Percentiles rank a stretch among this genome's conserved stretches.
phyloP scores from a whole-genome alignment of 2,888 invertebrate genomes.

The Nipponacmea schrenckii region DNA sequence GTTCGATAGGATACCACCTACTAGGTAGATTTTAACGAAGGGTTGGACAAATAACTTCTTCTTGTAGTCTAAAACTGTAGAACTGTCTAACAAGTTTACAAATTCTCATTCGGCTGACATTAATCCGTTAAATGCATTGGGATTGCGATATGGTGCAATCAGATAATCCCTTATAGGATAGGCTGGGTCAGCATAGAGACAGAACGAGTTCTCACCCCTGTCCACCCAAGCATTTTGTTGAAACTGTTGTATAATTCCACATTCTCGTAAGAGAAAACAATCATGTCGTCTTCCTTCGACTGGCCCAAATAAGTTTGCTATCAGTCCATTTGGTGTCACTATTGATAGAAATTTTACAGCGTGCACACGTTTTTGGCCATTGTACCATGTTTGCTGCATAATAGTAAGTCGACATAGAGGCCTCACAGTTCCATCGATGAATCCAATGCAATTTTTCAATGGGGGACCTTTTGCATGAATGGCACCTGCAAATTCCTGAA shows the following conservation, averaged over 20 bases:
- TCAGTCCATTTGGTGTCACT: background rate
- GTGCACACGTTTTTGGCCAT: background rate
- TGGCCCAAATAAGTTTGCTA: background rate
- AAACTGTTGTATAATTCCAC: background rate
- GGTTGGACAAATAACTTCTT: too few relatives aligned
- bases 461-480: background rate
- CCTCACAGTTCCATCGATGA: background rate
- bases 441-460: background rate
- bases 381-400: background rate
- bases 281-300: background rate
- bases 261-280: background rate
- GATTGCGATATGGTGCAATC: background rate
- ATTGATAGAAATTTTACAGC: background rate
- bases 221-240: background rate
- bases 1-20: too few relatives aligned
- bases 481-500: background rate
- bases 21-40: too few relatives aligned
- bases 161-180: background rate
- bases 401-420: background rate
- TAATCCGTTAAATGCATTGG: too few relatives aligned
- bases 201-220: background rate
- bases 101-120: too few relatives aligned
- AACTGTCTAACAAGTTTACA: too few relatives aligned
- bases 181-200: background rate
- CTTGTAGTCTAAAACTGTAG: too few relatives aligned